Conservation (phyloP, 2,888 invertebrate species). For the Drosophila rubida region DNA sequence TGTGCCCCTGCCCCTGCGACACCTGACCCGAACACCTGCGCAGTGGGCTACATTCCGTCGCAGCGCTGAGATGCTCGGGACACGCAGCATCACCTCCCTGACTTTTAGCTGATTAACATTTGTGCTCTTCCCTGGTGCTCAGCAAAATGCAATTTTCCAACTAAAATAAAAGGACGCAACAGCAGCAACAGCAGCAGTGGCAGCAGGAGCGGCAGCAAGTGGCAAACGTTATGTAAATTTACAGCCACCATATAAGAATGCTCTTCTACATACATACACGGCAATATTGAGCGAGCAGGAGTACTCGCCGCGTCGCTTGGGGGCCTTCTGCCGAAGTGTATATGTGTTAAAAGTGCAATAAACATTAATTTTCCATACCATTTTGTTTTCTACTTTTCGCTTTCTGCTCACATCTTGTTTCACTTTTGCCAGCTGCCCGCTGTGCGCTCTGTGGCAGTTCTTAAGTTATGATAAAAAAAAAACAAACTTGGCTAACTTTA, state of each 20-base stretch:
- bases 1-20: slow-evolving; percentile 2
- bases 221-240: slow-evolving; percentile 72
- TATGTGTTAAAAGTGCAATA: slow-evolving; percentile 77
- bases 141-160: slow-evolving; percentile 70
- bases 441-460: slow-evolving; percentile 54
- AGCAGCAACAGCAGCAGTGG: slow-evolving; percentile 37
- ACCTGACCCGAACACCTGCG: slow-evolving; percentile 38
- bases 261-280: slow-evolving; percentile 3
- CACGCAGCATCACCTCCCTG: slow-evolving; percentile 48
- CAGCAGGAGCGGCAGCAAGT: slow-evolving; percentile 49
- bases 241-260: slow-evolving; percentile 45
- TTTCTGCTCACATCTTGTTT: slow-evolving; percentile 34
- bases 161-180: slow-evolving; percentile 44
- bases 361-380: slow-evolving; percentile 76
- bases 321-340: slow-evolving; percentile 49
- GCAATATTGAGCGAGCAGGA: slow-evolving; percentile 2
- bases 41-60: slow-evolving; percentile 15
- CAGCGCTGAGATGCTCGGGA: slow-evolving; percentile 10
- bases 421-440: slow-evolving; percentile 21
- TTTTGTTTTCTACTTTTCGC: slow-evolving; percentile 23
- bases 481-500: not conserved
- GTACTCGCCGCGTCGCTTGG: slow-evolving; percentile 5
- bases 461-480: slow-evolving; percentile 45
- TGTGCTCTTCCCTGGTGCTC: slow-evolving; percentile 53
- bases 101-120: slow-evolving; percentile 83